Evolutionary conservation across 2,113 vertebrate genomes (phyloP), one percentile per base, ranked within the genome.

Genomic region (Nipponia nippon): DNA sequence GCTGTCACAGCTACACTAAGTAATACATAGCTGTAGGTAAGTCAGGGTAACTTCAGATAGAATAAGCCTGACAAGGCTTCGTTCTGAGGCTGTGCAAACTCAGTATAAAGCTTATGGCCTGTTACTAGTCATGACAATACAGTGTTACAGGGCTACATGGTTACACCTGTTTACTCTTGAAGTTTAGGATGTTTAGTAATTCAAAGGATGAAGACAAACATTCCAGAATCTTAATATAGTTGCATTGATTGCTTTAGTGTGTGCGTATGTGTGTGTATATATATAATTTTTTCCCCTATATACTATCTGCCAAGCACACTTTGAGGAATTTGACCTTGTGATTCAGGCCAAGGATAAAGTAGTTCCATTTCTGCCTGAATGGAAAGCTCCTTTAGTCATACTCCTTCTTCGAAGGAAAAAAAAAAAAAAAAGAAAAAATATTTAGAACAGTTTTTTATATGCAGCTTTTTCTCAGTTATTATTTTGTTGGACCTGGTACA

Each of bases 201-300:
- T 55, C 53, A 44, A 63, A 85, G 9, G 9, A 65, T 65, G 26
- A 80, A 84, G 13, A 5, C n/a, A 80, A 86, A 63, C 5, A 42
- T 47, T 89, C 13, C 40, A 70, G 34, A 55, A 40, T 40, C 8
- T 42, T 56, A 61, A 25, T 62, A 65, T 36, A 53, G 29, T 69
- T 86, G 16, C 21, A 83, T 19, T 83, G n/a, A 47, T 71, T 52
- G 26, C 30, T 87, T 87, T 25, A 8, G 1, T 26, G 8, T 50
- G 7, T 52, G 3, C 1, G 2, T 23, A 2, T 19, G 5, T 36
- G 4, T 21, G 0, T 34, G 5, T 58, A 11, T 22, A 40, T 3
- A n/a, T 19, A 16, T 26, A 17, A 13, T 16, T 1, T 36, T 70
- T 46, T 1, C 5, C 8, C 9, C 22, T 23, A 2, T 46, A 13